Percentiles rank a stretch among this genome's conserved stretches.
Conservation (phyloP, 2,888 invertebrate species). For the Idaea aversata region DNA sequence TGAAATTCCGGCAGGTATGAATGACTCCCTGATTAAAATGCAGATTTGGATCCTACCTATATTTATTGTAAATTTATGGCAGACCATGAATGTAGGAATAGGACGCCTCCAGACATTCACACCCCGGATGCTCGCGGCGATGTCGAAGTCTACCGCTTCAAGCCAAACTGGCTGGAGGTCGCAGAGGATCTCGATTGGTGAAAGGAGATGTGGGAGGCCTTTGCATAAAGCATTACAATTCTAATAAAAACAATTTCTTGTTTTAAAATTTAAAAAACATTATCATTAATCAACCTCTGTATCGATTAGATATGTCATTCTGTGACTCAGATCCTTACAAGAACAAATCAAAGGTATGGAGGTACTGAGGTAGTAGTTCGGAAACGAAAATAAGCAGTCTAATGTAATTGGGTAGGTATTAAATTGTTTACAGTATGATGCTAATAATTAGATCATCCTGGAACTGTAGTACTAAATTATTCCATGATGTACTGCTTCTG, state of each 20-base stretch:
- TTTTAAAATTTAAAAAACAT: neutral
- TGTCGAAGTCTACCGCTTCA: too few species aligned
- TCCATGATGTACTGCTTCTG: slow-evolving; percentile 7
- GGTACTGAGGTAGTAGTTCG: slow-evolving; percentile 2
- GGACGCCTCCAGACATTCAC: too few species aligned
- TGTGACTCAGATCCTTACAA: neutral
- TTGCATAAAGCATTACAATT: too few species aligned
- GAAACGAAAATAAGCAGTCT: neutral
- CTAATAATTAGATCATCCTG: slow-evolving; percentile 32
- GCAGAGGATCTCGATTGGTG: too few species aligned
- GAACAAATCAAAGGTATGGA: neutral
- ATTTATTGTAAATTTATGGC: too few species aligned
- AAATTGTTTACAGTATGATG: slow-evolving; percentile 24
- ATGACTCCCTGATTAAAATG: too few species aligned
- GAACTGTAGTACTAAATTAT: slow-evolving; percentile 24
- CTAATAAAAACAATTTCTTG: neutral
- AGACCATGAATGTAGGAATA: too few species aligned
- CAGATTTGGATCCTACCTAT: too few species aligned
- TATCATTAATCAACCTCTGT: neutral
- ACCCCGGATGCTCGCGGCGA: too few species aligned
- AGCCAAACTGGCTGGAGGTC: too few species aligned
- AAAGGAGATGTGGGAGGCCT: too few species aligned
- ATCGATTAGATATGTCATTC: neutral
- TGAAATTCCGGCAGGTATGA: neutral
- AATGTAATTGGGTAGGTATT: neutral